Evolutionary conservation across 2,113 vertebrate genomes (phyloP).

Genomic region (Malurus elegans): DNA sequence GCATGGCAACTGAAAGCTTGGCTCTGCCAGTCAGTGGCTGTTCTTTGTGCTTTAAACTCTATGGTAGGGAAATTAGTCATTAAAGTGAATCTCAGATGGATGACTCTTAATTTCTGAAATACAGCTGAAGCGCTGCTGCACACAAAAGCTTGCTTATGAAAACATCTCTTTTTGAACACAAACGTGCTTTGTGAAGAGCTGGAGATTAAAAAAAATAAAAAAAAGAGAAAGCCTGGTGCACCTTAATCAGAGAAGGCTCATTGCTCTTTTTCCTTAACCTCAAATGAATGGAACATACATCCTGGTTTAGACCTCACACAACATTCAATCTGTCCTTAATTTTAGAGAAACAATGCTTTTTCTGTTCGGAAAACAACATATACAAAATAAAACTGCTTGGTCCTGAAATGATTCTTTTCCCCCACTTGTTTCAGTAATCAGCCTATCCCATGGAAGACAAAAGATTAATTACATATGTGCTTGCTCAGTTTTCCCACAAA

Average conservation of each 20-base stretch:
- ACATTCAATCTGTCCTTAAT: conserved; percentile 10
- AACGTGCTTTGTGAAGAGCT: background rate
- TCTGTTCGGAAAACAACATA: background rate
- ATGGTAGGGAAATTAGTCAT: conserved; percentile 63
- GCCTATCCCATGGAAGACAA: background rate
- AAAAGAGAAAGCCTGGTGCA: background rate
- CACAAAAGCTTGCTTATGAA: conserved; percentile 9
- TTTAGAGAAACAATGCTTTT: conserved; percentile 1
- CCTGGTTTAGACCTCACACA: background rate
- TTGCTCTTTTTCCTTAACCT: background rate
- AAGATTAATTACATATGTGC: background rate
- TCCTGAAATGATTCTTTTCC: background rate
- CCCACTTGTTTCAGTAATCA: background rate
- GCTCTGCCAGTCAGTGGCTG: conserved; percentile 28
- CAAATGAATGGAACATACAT: background rate
- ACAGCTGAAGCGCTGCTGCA: background rate
- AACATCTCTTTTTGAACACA: background rate
- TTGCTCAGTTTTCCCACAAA: background rate
- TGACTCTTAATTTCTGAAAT: conserved; percentile 53
- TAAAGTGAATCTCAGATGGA: conserved; percentile 46
- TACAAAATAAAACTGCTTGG: background rate
- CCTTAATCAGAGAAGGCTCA: background rate
- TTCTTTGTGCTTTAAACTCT: conserved; percentile 57
- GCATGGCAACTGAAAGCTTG: conserved; percentile 73
- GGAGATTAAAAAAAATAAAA: background rate